A percentile compares a stretch with the other conserved stretches of the same genome.
These are phyloP conservation scores for Hypotaenidia okinawae DNA, from an alignment of 2,797 vertebrate species.

Conservation along the genomic window DNA sequence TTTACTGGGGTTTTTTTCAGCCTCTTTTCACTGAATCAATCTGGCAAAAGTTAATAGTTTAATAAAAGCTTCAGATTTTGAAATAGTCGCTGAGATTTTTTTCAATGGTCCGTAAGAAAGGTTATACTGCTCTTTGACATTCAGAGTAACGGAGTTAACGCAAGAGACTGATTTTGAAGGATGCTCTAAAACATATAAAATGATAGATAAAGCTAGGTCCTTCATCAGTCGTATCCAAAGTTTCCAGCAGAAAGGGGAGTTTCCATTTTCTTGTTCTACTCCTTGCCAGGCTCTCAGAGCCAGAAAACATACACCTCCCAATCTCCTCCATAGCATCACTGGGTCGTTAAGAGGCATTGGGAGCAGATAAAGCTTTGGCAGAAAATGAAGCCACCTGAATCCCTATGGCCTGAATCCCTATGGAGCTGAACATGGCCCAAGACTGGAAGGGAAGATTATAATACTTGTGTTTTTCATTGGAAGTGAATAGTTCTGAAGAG, in stretches of 20 bases:
- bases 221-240: background rate
- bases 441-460: background rate
- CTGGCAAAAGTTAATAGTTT: background rate
- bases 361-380: background rate
- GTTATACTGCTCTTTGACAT: background rate
- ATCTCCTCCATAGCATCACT: rapidly evolving
- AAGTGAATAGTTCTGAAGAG: background rate
- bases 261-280: background rate
- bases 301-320: background rate
- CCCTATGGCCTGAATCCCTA: background rate
- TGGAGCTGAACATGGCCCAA: background rate
- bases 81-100: background rate
- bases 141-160: background rate
- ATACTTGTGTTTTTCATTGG: background rate
- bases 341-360: rapidly evolving
- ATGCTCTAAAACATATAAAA: background rate
- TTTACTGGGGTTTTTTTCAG: background rate
- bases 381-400: background rate
- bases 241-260: background rate
- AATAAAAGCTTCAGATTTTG: background rate
- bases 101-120: background rate
- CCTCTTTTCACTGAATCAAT: background rate
- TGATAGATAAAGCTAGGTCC: background rate
- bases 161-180: background rate
- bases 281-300: background rate